A percentile compares a stretch with the other conserved stretches of the same genome.
phyloP scores from a whole-genome alignment of 1,140 invertebrate species.

The Cepaea nemoralis region DNA sequence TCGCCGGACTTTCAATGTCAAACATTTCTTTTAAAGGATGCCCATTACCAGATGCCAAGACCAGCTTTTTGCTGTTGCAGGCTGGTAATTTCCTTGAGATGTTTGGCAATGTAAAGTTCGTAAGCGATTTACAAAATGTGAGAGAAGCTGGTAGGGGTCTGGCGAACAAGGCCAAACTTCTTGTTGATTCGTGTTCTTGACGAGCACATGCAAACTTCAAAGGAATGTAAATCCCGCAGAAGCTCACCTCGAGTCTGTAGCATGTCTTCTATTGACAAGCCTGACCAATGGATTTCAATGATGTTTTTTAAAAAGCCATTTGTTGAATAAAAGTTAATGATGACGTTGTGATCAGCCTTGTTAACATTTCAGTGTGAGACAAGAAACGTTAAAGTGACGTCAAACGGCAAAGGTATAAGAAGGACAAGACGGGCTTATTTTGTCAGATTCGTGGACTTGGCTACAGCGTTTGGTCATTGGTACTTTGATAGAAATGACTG shows the following conservation, averaged over 20 bases:
- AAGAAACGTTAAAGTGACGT: background rate
- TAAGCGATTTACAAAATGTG: too few species aligned
- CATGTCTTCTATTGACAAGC: conserved; percentile 5
- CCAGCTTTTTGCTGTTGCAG: too few species aligned
- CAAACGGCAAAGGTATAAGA: background rate
- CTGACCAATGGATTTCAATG: background rate
- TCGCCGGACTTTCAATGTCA: too few species aligned
- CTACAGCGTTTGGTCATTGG: too few species aligned
- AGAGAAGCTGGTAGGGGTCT: too few species aligned
- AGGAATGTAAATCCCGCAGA: conserved; percentile 3
- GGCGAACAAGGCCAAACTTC: background rate
- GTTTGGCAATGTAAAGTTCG: too few species aligned
- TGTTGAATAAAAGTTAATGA: background rate
- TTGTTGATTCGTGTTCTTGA: background rate
- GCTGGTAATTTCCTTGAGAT: too few species aligned
- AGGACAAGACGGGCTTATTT: background rate
- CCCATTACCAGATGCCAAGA: too few species aligned
- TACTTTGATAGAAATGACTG: too few species aligned
- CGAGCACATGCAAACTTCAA: background rate
- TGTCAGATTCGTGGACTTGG: background rate
- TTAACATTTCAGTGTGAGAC: background rate
- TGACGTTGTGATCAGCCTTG: background rate
- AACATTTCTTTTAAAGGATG: too few species aligned
- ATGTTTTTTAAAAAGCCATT: conserved; percentile 14
- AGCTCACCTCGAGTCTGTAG: background rate